phyloP scores from a whole-genome alignment of 2,797 vertebrate species.

The Pangasius djambal region DNA sequence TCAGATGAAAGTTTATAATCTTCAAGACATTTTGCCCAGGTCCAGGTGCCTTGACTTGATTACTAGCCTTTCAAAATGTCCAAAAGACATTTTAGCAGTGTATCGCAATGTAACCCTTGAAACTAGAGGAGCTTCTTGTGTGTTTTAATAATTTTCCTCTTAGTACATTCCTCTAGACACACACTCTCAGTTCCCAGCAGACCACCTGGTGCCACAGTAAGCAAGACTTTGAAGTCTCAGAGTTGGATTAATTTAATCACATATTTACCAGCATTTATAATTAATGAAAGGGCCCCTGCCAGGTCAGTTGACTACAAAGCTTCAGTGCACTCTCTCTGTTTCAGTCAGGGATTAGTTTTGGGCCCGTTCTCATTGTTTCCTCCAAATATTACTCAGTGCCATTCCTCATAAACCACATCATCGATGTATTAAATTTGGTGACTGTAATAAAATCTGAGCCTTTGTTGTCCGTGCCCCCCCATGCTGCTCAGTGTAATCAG shows the following conservation, averaged over 20 bases:
- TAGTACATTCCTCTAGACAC: constrained; percentile 31
- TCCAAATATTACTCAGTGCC: constrained; percentile 1
- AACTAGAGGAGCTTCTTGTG: constrained; percentile 9
- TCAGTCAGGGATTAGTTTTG: constrained; percentile 38
- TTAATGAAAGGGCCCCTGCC: constrained; percentile 68
- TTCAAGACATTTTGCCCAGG: background rate
- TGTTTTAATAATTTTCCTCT: constrained; percentile 61
- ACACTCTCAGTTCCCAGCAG: constrained; percentile 41
- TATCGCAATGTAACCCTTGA: background rate
- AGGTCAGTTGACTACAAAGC: constrained; percentile 71
- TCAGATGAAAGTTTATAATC: background rate
- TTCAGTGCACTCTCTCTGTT: constrained; percentile 3
- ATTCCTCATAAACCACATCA: constrained; percentile 45
- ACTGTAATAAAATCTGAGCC: constrained; percentile 38
- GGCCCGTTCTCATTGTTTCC: constrained; percentile 35
- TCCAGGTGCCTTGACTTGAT: background rate
- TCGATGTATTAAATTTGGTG: constrained; percentile 43
- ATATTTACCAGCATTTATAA: constrained; percentile 72
- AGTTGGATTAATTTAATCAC: constrained; percentile 73
- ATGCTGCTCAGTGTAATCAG: background rate
- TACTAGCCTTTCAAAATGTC: background rate
- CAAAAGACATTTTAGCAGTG: background rate
- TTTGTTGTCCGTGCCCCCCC: constrained; percentile 13
- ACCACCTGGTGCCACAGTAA: constrained; percentile 64
- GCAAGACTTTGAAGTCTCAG: constrained; percentile 70